Base-by-base conservation (phyloP, 2,888 invertebrate species). In the Xestia ashworthii region DNA sequence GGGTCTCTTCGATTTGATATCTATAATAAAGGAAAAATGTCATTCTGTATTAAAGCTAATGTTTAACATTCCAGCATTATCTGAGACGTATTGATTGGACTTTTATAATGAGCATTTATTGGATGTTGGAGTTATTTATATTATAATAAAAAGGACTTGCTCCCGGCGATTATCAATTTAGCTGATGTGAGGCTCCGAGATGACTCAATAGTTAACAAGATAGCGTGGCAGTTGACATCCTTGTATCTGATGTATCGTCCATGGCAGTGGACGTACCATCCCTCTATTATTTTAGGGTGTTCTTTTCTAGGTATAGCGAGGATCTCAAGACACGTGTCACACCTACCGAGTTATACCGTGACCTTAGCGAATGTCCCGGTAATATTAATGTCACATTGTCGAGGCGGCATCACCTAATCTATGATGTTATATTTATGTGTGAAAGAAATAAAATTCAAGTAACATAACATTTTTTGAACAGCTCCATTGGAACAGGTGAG, bases 1-100 rank as follows among this genome's bases (percentile, higher is more conserved):
- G 95, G 96, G 94, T 94, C 93, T 92, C 90, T 93, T 89, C 93
- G 93, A 94, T 94, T 89, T 95, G 92, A 93, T 94, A 91, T 93
- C 91, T 87, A 62, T 94, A 93, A 62, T 94, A 93, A 92, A 91
- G 91, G 90, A 92, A 91, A 88, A 89, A 91, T 95, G 90, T 93
- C 91, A 93, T 92, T 95, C 93, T 95, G 92, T 95, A 96, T 96
- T 96, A 96, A 97, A 97, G 94, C 92, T 95, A 94, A 95, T 95
- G 93, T 97, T 97, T 97, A 95, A 97, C 93, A 96, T 97, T 97
- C 95, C 97, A 97, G 97, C 97, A 93, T 93, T 94, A 93, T 94
- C 89, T 93, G 93, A 95, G 93, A 95, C 93, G 93, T 92, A 94
- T 94, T 95, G 92, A 95, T 95, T 95, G 96, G 96, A 95, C 93